Percentiles rank a stretch among this genome's conserved stretches.
Evolutionary conservation across 1,140 invertebrate genomes (phyloP).

Genomic region (Drosophila nigrodunni): DNA sequence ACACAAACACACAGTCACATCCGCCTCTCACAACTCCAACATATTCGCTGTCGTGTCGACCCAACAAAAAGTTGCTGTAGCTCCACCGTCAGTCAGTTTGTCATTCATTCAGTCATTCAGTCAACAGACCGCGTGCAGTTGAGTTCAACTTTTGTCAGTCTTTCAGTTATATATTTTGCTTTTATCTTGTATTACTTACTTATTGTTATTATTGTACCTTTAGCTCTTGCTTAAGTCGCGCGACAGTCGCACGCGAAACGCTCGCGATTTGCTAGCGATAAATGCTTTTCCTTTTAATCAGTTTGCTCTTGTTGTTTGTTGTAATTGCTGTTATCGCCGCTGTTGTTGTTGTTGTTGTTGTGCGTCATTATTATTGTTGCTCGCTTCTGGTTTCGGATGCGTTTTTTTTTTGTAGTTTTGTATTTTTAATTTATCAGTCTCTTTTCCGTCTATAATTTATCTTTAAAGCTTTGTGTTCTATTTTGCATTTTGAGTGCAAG

Average conservation of each 20-base stretch:
- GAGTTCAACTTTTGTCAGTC: conserved; percentile 62
- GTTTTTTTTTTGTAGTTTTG: conserved; percentile 15
- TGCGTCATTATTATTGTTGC: conserved; percentile 37
- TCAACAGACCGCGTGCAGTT: conserved; percentile 70
- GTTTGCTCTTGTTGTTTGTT: conserved; percentile 39
- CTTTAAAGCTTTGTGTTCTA: conserved; percentile 22
- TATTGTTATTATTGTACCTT: conserved; percentile 13
- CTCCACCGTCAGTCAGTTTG: conserved; percentile 35
- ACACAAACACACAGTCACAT: conserved; percentile 8
- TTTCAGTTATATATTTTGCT: conserved; percentile 31
- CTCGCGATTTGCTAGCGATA: conserved; percentile 61
- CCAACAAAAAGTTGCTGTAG: conserved; percentile 7
- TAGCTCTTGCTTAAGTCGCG: conserved; percentile 51
- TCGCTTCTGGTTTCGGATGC: conserved; percentile 35
- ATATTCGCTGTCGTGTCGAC: conserved; percentile 33
- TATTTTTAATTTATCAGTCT: conserved; percentile 47
- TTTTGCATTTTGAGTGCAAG: conserved; percentile 53
- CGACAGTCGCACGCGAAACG: conserved; percentile 35
- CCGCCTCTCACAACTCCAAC: conserved; percentile 49
- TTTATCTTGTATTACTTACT: conserved; percentile 21
- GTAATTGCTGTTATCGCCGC: not conserved
- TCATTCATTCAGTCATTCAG: conserved; percentile 73
- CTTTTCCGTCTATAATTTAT: conserved; percentile 6
- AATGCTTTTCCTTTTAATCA: conserved; percentile 69
- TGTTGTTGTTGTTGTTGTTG: conserved; percentile 26